Conservation (phyloP, 2,888 invertebrate genomes). For the Erpobdella octoculata region DNA sequence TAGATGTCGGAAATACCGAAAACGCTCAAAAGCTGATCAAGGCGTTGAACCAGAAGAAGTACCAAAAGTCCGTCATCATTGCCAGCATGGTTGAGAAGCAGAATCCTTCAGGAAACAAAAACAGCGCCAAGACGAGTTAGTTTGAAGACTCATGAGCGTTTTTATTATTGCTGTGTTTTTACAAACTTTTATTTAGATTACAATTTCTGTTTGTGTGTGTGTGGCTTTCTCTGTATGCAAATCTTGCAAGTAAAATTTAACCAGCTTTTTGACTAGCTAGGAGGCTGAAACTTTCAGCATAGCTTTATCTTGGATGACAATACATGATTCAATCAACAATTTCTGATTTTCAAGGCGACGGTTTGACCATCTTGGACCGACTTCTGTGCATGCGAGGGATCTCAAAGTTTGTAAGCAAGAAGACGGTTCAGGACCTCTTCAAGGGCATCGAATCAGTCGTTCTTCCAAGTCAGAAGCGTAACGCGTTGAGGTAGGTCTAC, state of each 20-base stretch:
- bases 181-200: too few species aligned
- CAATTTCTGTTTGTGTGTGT: too few species aligned
- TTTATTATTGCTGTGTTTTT: background rate
- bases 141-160: background rate
- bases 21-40: background rate
- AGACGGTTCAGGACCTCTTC: conserved; percentile 11
- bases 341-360: background rate
- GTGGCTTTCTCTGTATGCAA: too few species aligned
- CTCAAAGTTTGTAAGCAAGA: conserved; percentile 17
- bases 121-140: too few species aligned
- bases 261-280: too few species aligned
- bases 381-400: conserved; percentile 13
- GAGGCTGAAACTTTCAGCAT: too few species aligned
- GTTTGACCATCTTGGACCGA: background rate
- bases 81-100: background rate
- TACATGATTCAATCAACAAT: background rate
- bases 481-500: conserved; percentile 6
- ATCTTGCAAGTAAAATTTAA: too few species aligned
- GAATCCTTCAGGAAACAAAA: too few species aligned
- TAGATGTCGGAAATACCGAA: background rate
- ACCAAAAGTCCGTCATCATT: background rate
- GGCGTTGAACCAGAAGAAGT: background rate
- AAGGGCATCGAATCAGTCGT: conserved; percentile 14
- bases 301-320: too few species aligned
- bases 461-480: background rate